A percentile compares a stretch with the other conserved stretches of the same genome.
Evolutionary conservation across 2,797 vertebrate species (phyloP).

Genomic region (Champsocephalus gunnari): DNA sequence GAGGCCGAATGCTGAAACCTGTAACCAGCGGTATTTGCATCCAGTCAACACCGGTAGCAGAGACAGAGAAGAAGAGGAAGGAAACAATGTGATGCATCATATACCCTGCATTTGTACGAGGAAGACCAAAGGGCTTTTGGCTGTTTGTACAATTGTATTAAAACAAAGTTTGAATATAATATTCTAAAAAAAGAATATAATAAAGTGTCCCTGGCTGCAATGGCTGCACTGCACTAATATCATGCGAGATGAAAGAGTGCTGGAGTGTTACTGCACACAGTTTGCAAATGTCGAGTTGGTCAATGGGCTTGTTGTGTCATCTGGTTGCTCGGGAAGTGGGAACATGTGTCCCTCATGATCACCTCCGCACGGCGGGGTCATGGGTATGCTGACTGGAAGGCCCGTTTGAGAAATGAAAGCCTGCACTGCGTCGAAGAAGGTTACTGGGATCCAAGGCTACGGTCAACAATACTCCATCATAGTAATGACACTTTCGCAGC

Average conservation of each 20-base stretch:
- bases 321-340: conserved; percentile 35
- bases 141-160: too few relatives aligned
- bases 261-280: conserved; percentile 1
- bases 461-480: conserved; percentile 44
- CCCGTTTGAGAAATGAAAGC: conserved; percentile 15
- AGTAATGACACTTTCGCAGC: conserved; percentile 14
- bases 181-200: background rate
- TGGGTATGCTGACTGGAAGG: background rate
- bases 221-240: background rate
- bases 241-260: background rate
- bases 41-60: background rate
- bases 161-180: background rate
- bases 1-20: background rate
- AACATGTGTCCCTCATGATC: conserved; percentile 16
- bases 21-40: background rate
- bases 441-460: conserved; percentile 40
- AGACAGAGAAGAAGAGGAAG: conserved; percentile 25
- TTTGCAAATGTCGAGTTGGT: background rate
- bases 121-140: background rate
- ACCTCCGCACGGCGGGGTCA: conserved; percentile 3
- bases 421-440: conserved; percentile 9
- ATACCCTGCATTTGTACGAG: background rate
- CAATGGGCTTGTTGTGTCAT: background rate
- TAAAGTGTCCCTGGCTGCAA: background rate
- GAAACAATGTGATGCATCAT: conserved; percentile 4